These are phyloP conservation scores for Habroteleia sp. DNA, from an alignment of 2,888 invertebrate species.

Conservation along the genomic window DNA sequence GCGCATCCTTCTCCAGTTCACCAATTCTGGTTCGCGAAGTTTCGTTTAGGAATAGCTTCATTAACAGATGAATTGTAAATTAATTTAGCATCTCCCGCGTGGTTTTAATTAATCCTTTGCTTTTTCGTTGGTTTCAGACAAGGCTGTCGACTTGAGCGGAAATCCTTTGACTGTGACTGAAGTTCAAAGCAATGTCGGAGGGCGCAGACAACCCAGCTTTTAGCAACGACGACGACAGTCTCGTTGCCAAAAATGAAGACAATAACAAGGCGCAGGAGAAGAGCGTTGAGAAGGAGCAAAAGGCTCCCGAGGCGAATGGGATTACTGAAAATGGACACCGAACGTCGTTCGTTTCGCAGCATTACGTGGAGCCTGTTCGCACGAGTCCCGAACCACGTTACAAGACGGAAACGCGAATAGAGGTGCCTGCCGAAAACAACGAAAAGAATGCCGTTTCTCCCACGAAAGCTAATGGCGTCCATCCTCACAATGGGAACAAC, in stretches of 20 bases:
- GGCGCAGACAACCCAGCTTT: constrained; percentile 80
- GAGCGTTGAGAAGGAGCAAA: constrained; percentile 68
- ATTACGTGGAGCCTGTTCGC: constrained; percentile 74
- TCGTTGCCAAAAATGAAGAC: constrained; percentile 50
- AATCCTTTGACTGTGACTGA: constrained; percentile 60
- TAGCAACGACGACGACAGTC: constrained; percentile 74
- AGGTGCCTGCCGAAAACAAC: constrained; percentile 73
- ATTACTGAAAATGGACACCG: constrained; percentile 74
- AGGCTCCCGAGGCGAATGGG: constrained; percentile 60
- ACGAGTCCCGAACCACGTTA: constrained; percentile 72
- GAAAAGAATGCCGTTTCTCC: constrained; percentile 69
- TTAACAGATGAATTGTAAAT: no score
- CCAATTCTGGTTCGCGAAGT: no score
- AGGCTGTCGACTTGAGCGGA: constrained; percentile 32
- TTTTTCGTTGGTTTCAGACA: constrained; percentile 33
- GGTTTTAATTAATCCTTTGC: neutral
- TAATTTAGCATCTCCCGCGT: neutral
- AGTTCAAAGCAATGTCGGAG: constrained; percentile 70
- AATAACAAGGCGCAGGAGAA: constrained; percentile 38
- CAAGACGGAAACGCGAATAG: constrained; percentile 77
- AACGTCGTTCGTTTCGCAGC: constrained; percentile 74
- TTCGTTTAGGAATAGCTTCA: no score
- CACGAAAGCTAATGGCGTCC: constrained; percentile 75
- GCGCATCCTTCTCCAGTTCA: constrained; percentile 2
- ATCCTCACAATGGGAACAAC: constrained; percentile 77